Evolutionary conservation across 2,888 invertebrate genomes (phyloP).

Genomic region (Tiphia femorata): DNA sequence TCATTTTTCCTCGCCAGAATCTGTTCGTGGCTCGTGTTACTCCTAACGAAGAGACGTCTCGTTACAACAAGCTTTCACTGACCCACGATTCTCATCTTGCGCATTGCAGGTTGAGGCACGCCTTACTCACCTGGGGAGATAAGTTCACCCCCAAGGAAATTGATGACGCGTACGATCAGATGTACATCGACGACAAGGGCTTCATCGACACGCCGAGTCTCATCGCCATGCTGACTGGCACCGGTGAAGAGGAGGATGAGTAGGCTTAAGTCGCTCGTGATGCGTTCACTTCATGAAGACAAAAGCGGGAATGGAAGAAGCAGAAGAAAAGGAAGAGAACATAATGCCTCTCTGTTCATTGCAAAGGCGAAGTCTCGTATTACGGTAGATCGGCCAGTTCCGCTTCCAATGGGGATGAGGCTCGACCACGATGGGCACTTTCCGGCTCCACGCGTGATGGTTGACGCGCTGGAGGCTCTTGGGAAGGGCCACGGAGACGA

Average conservation of each 20-base stretch:
- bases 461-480: not conserved
- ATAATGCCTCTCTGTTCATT: slow-evolving; percentile 43
- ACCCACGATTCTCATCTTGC: too few species aligned
- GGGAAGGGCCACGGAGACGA: slow-evolving; percentile 7
- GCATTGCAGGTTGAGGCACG: slow-evolving; percentile 81
- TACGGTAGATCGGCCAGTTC: slow-evolving; percentile 45
- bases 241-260: slow-evolving; percentile 85
- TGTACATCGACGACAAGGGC: slow-evolving; percentile 92
- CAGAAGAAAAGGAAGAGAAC: slow-evolving; percentile 26
- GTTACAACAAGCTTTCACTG: too few species aligned
- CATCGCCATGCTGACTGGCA: slow-evolving; percentile 89
- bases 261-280: slow-evolving; percentile 54
- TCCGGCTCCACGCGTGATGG: not conserved
- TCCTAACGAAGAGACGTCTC: too few species aligned
- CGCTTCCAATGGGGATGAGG: slow-evolving; percentile 17
- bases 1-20: too few species aligned
- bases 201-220: slow-evolving; percentile 90
- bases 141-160: slow-evolving; percentile 91
- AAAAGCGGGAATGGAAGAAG: slow-evolving; percentile 12
- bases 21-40: too few species aligned
- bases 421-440: not conserved
- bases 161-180: slow-evolving; percentile 93
- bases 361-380: slow-evolving; percentile 48
- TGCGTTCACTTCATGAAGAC: slow-evolving; percentile 27
- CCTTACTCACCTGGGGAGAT: slow-evolving; percentile 93